These are phyloP conservation scores for Neopelma chrysocephalum DNA, from an alignment of 2,797 vertebrate species.

Conservation along the genomic window DNA sequence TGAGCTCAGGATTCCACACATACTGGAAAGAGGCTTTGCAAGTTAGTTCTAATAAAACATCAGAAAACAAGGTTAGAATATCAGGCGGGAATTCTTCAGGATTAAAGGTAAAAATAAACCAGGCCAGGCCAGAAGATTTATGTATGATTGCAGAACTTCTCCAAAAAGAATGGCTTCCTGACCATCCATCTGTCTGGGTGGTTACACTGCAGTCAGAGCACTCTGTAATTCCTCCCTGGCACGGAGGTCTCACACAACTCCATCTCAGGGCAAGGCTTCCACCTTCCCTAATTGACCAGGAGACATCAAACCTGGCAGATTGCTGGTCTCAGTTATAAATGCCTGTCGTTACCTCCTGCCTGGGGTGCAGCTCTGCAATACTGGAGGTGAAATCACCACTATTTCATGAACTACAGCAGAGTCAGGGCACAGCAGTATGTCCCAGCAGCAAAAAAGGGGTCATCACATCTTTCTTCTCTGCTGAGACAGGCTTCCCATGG, in stretches of 20 bases:
- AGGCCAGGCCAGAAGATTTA: background rate
- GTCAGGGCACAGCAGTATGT: background rate
- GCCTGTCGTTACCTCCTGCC: background rate
- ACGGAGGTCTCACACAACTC: background rate
- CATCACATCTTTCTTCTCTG: background rate
- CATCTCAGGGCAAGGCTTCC: background rate
- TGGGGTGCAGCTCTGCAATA: background rate
- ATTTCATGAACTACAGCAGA: background rate
- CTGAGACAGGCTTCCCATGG: background rate
- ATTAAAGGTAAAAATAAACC: constrained; percentile 62
- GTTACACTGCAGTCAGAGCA: background rate
- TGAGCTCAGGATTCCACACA: background rate
- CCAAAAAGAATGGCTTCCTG: background rate
- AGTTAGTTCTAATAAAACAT: constrained; percentile 36
- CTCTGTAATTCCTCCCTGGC: background rate
- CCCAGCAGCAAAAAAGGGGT: background rate
- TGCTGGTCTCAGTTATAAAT: background rate
- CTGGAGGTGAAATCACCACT: background rate
- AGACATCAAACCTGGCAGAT: background rate
- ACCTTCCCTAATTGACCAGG: background rate
- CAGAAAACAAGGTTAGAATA: constrained; percentile 32
- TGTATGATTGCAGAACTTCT: background rate
- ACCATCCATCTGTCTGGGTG: background rate
- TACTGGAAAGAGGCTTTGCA: constrained; percentile 1
- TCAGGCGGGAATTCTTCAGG: constrained; percentile 42